Evolutionary conservation across 2,888 invertebrate genomes (phyloP), one percentile per base, ranked within the genome.

Genomic region (Siphlonurus alternatus): DNA sequence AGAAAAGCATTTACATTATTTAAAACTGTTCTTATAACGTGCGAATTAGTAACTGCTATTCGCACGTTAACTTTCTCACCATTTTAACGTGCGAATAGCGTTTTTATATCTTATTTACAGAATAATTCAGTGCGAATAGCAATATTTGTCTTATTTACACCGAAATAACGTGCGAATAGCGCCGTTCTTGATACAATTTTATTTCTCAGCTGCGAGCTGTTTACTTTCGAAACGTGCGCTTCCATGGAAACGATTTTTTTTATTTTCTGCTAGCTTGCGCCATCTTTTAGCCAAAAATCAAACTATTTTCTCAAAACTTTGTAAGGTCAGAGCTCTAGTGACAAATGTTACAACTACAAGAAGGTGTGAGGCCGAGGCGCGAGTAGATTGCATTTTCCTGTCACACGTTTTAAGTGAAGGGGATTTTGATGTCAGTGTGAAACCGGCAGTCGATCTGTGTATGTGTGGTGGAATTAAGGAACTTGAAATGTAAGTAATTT

Each of bases 141-240:
- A n/a, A n/a, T n/a, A n/a, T n/a, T n/a, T n/a, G n/a, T n/a, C n/a
- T n/a, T n/a, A n/a, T n/a, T n/a, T n/a, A n/a, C n/a, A n/a, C n/a
- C n/a, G n/a, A n/a, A n/a, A n/a, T n/a, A n/a, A n/a, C n/a, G n/a
- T n/a, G n/a, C n/a, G n/a, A n/a, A n/a, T n/a, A n/a, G n/a, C n/a
- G n/a, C n/a, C n/a, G n/a, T n/a, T 95, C 78, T 79, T 81, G n/a
- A 60, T 61, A 61, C 19, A 18, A 20, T 61, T 10, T 23, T 61
- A 10, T 38, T 15, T 38, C 7, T 38, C 38, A 38, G 38, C 38
- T 38, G 38, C n/a, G 15, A 38, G 7, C 15, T 38, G 38, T 38
- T 38, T 38, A 38, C 38, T 38, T 38, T 38, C 38, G 38, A 38
- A 38, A 38, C 38, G 38, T 38, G 38, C 38, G n/a, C n/a, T n/a